phyloP scores from a whole-genome alignment of 2,113 vertebrate genomes.

The Phyllostomus discolor region DNA sequence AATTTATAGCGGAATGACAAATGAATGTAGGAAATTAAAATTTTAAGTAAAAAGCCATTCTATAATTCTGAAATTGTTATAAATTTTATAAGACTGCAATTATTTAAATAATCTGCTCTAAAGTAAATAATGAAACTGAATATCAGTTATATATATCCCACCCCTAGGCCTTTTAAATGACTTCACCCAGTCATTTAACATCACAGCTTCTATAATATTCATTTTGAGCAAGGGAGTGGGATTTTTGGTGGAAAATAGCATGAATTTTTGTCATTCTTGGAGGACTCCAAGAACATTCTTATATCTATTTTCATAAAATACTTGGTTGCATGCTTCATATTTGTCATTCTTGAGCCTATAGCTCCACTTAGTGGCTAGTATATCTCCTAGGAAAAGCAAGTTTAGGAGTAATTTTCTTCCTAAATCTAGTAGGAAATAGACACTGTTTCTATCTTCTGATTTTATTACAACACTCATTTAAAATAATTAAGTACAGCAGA shows the following conservation, averaged over 20 bases:
- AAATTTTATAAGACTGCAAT: neutral
- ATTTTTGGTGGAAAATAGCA: neutral
- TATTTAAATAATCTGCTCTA: neutral
- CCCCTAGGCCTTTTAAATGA: neutral
- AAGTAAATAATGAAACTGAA: neutral
- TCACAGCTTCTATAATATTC: neutral
- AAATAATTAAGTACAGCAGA: neutral
- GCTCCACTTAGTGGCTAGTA: conserved; percentile 59
- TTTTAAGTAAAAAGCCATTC: neutral
- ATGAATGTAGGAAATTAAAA: neutral
- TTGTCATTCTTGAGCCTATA: conserved; percentile 41
- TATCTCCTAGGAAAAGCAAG: neutral
- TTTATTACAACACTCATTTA: neutral
- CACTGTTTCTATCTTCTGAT: neutral
- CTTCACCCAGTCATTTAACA: neutral
- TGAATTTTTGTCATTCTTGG: neutral
- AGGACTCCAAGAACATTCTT: neutral
- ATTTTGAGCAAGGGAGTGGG: neutral
- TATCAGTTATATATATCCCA: neutral
- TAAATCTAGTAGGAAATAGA: neutral
- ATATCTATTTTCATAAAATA: conserved; percentile 8
- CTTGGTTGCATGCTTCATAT: neutral
- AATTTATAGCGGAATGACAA: neutral
- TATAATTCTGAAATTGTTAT: neutral
- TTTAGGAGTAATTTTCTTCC: neutral